A percentile compares a stretch with the other conserved stretches of the same genome.
phyloP scores from a whole-genome alignment of 2,797 vertebrate genomes.

The Falco columbarius region DNA sequence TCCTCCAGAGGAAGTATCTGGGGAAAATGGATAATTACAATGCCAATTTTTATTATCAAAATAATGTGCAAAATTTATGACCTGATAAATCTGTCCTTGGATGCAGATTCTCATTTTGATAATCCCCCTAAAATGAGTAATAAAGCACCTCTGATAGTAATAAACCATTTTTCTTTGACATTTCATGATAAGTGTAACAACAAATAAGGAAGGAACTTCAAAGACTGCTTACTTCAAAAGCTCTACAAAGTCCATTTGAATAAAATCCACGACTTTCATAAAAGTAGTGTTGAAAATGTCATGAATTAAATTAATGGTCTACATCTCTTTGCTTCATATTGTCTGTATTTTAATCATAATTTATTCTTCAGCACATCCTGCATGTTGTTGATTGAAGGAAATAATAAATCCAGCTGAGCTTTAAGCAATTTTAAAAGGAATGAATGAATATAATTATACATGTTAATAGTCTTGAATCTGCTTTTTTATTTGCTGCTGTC shows the following conservation, averaged over 20 bases:
- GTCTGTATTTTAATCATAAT: conserved; percentile 69
- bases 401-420: conserved; percentile 71
- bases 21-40: conserved; percentile 44
- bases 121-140: conserved; percentile 68
- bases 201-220: conserved; percentile 66
- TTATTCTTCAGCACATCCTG: conserved; percentile 69
- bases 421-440: conserved; percentile 64
- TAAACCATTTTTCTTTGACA: conserved; percentile 65
- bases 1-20: background rate
- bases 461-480: conserved; percentile 60
- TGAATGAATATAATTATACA: conserved; percentile 66
- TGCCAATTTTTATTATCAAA: conserved; percentile 66
- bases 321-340: conserved; percentile 59
- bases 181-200: conserved; percentile 69
- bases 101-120: conserved; percentile 69
- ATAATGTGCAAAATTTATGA: conserved; percentile 60
- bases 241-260: conserved; percentile 68
- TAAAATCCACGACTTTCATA: conserved; percentile 67
- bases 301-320: conserved; percentile 70
- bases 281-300: conserved; percentile 67
- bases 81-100: conserved; percentile 61
- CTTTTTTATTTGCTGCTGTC: conserved; percentile 59
- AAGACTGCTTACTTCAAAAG: conserved; percentile 71
- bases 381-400: conserved; percentile 68
- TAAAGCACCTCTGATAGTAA: conserved; percentile 62